Evolutionary conservation across 2,113 vertebrate species (phyloP).

Genomic region (Propithecus coquereli): DNA sequence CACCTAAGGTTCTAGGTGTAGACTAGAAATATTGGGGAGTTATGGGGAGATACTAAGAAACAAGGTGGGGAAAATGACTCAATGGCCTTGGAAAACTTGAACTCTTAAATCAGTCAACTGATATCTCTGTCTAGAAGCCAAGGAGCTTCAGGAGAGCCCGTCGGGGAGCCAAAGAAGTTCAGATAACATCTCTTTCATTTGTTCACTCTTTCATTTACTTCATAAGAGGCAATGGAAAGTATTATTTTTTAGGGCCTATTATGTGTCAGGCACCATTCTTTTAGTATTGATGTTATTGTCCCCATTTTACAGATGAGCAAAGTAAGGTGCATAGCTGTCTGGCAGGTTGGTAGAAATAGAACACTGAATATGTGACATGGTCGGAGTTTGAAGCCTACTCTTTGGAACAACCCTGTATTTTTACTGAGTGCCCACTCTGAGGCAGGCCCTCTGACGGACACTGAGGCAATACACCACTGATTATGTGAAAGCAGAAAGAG

Average conservation of each 20-base stretch:
- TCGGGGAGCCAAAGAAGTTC: neutral
- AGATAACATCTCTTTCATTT: neutral
- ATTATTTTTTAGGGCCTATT: neutral
- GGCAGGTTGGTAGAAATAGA: neutral
- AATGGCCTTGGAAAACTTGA: neutral
- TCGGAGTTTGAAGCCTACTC: neutral
- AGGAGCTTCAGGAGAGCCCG: neutral
- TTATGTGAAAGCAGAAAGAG: neutral
- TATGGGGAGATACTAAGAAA: neutral
- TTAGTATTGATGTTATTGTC: neutral
- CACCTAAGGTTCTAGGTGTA: neutral
- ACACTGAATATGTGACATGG: neutral
- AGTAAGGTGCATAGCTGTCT: neutral
- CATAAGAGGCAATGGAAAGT: neutral
- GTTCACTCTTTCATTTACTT: neutral
- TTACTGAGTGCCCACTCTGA: neutral
- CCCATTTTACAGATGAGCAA: neutral
- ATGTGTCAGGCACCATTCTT: neutral
- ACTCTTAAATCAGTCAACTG: neutral
- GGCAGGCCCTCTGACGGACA: neutral
- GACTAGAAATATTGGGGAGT: no score
- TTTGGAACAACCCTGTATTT: neutral
- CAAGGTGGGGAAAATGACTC: neutral
- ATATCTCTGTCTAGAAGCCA: neutral
- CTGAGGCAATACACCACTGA: no score